phyloP scores from a whole-genome alignment of 2,888 invertebrate genomes.

The Alloscopus bannaensis region DNA sequence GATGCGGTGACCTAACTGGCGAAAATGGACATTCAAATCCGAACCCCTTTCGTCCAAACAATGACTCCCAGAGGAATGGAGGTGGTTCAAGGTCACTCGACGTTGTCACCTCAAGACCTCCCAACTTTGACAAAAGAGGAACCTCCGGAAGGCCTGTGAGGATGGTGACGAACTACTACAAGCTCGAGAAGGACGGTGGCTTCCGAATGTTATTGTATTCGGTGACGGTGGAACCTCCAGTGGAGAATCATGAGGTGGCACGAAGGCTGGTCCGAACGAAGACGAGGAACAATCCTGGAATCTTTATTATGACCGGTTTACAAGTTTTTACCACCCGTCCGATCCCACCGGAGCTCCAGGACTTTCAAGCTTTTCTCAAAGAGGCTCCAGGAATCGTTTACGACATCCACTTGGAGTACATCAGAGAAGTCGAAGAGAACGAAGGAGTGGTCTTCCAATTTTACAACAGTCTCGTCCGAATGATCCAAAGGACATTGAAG shows the following conservation, averaged over 20 bases:
- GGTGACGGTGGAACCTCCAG: constrained; percentile 38
- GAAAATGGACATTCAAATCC: too few relatives aligned
- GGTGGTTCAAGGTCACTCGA: too few relatives aligned
- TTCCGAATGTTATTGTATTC: constrained; percentile 28
- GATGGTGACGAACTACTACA: constrained; percentile 46
- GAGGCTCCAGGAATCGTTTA: background rate
- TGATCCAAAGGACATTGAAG: constrained; percentile 12
- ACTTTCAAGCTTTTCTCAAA: background rate
- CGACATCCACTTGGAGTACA: constrained; percentile 8
- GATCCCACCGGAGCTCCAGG: background rate
- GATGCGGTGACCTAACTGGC: too few relatives aligned
- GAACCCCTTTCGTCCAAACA: too few relatives aligned
- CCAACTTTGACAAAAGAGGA: constrained; percentile 31
- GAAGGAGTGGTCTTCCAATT: constrained; percentile 52
- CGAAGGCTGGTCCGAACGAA: background rate
- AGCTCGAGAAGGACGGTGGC: background rate
- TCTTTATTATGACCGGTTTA: constrained; percentile 30
- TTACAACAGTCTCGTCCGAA: constrained; percentile 31
- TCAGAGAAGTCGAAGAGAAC: background rate
- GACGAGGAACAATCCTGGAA: constrained; percentile 12
- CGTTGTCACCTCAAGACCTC: constrained; percentile 15
- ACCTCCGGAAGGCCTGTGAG: background rate
- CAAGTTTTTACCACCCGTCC: constrained; percentile 31
- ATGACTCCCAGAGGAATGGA: too few relatives aligned
- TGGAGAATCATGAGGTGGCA: constrained; percentile 11